phyloP scores from a whole-genome alignment of 2,888 invertebrate species.

The Petrophora chlorosata region DNA sequence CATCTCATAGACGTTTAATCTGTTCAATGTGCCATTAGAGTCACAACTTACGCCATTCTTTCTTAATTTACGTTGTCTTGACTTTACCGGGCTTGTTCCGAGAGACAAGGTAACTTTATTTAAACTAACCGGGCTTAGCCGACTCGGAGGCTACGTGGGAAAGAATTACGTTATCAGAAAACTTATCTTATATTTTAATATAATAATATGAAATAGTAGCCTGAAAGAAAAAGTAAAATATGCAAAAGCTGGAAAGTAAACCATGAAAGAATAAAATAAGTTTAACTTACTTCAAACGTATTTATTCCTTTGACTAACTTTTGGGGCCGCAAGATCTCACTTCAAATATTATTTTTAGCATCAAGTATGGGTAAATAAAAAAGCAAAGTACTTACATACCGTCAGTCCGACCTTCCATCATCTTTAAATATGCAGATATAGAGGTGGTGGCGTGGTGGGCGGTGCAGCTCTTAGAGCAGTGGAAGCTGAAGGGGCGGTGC shows the following conservation, averaged over 20 bases:
- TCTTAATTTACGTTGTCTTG: conserved; percentile 66
- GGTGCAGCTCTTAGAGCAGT: too few species aligned
- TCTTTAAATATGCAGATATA: too few species aligned
- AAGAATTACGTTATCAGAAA: too few species aligned
- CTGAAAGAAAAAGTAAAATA: conserved; percentile 13
- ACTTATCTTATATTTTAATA: too few species aligned
- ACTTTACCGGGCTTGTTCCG: conserved; percentile 38
- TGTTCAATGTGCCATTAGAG: conserved; percentile 73
- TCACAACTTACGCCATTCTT: conserved; percentile 74
- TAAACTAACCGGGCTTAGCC: conserved; percentile 8
- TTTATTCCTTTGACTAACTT: conserved; percentile 27
- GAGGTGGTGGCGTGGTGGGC: too few species aligned
- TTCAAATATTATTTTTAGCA: conserved; percentile 13
- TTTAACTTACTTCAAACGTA: conserved; percentile 19
- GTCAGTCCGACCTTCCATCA: too few species aligned
- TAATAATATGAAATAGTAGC: too few species aligned
- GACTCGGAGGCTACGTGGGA: too few species aligned
- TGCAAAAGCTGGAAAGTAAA: conserved; percentile 15
- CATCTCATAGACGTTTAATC: conserved; percentile 67
- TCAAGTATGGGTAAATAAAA: background rate
- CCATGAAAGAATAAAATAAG: conserved; percentile 19
- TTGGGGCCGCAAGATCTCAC: conserved; percentile 10
- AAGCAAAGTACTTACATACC: background rate
- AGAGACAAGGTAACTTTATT: conserved; percentile 18
- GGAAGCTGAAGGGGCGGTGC: too few species aligned